Base-by-base conservation (phyloP, 1,140 invertebrate species). In the Aphelenchoides avenae region DNA sequence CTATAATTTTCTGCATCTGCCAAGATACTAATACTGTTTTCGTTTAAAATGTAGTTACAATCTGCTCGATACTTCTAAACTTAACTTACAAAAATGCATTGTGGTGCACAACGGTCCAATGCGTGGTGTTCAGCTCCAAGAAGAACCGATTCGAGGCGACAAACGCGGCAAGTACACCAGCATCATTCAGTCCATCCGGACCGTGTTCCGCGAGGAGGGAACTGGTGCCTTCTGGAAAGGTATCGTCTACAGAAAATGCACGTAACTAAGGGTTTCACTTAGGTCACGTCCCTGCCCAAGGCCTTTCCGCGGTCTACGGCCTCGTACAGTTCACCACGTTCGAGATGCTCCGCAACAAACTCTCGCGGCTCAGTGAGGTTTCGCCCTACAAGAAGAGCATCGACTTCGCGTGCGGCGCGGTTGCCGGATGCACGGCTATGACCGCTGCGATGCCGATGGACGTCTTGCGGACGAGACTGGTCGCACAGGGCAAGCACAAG, bases 211-310 rank as follows among this genome's bases (percentile, higher is more conserved):
- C 69, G 91, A 94, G 79, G 93, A 96, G 83, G 87, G 89, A 5
- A 9, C 87, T 26, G 61, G 68, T 29, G 86, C 90, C 2, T 82
- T 97, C 26, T 81, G 80, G 92, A 51, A 51, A 51, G 48, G 48
- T 51, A 22, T 37, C 26, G 40, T 52, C 41, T 27, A 47, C 4
- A 26, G 11, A 11, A 15, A 11, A 42, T 39, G 9, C 9, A 49
- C 51, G 40, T 43, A 49, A 15, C 7, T 11, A 42, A 39, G 51
- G 9, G n/a, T 42, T 49, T 5, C n/a, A 18, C 51, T 56, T 60
- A 62, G 93, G 92, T 29, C 91, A 95, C 78, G 79, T 91, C 59
- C 87, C 92, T 34, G 92, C 90, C 3, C 93, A 97, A 79, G 77
- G 87, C 30, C 78, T 96, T 6, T 94, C 91, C 29, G 82, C 91